phyloP scores from a whole-genome alignment of 1,140 invertebrate genomes.

The Listronotus bonariensis region DNA sequence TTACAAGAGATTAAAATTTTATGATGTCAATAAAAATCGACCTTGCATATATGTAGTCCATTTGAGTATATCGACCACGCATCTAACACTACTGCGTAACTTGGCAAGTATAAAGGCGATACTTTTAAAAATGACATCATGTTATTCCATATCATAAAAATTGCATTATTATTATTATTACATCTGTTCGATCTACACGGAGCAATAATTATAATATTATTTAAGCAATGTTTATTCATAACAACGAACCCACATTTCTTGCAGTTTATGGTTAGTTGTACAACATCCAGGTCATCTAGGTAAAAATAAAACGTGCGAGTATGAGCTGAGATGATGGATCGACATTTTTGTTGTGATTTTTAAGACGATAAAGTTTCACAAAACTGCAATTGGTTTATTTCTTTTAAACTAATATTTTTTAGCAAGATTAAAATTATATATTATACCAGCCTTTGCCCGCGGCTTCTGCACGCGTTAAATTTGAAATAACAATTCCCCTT shows the following conservation, averaged over 20 bases:
- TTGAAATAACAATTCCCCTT: no score
- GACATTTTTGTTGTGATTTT: no score
- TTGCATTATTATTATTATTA: slow-evolving; percentile 14
- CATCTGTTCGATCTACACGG: slow-evolving; percentile 11
- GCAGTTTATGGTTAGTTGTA: slow-evolving; percentile 6
- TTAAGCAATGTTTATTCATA: slow-evolving; percentile 23
- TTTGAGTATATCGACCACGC: slow-evolving; percentile 21
- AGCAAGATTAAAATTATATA: no score
- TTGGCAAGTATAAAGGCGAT: background rate
- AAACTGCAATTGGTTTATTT: no score
- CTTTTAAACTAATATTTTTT: no score
- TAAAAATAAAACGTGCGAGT: background rate
- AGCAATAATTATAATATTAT: slow-evolving; percentile 1
- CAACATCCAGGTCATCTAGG: slow-evolving; percentile 25
- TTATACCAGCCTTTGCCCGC: no score
- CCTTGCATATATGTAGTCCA: slow-evolving; percentile 18
- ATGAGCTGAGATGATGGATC: no score
- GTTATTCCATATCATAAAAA: slow-evolving; percentile 5
- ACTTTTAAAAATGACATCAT: slow-evolving; percentile 27
- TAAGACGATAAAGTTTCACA: no score
- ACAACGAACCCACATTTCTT: slow-evolving; percentile 17
- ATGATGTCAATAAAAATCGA: slow-evolving; percentile 17
- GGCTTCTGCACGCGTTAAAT: no score
- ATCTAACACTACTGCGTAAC: slow-evolving; percentile 15
- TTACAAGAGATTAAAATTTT: no score